Conservation (phyloP, 2,797 vertebrate genomes). For the Anas georgica region DNA sequence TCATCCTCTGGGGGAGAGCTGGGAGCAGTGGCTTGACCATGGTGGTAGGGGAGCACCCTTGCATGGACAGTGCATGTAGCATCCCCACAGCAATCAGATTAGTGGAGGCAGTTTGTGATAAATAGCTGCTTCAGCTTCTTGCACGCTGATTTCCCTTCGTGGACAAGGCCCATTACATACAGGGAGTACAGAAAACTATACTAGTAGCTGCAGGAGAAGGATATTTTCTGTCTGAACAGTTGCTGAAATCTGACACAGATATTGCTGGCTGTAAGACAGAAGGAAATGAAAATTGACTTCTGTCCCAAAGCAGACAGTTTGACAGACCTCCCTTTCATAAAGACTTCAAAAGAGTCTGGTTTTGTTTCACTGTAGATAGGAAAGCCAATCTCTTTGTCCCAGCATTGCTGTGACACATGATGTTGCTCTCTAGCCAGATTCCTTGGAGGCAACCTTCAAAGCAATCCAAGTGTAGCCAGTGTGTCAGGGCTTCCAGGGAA, state of each 20-base stretch:
- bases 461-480: background rate
- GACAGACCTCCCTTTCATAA: background rate
- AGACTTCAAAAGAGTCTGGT: background rate
- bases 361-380: background rate
- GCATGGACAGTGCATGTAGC: accelerated
- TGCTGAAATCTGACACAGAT: background rate
- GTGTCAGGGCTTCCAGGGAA: background rate
- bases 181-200: background rate
- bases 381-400: background rate
- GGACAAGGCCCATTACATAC: background rate
- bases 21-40: background rate
- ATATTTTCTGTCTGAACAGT: background rate
- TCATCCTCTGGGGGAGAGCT: background rate
- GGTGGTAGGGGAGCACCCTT: background rate
- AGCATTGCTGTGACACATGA: accelerated
- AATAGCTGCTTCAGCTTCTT: background rate
- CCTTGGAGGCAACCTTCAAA: background rate
- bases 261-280: background rate
- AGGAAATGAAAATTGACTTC: background rate
- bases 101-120: background rate
- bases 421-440: background rate
- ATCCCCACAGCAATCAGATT: background rate
- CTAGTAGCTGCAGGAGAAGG: background rate
- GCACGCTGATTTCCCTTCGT: background rate
- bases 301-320: background rate